Evolutionary conservation across 2,113 vertebrate genomes (phyloP), one percentile per base, ranked within the genome.

Genomic region (Peromyscus californicus): DNA sequence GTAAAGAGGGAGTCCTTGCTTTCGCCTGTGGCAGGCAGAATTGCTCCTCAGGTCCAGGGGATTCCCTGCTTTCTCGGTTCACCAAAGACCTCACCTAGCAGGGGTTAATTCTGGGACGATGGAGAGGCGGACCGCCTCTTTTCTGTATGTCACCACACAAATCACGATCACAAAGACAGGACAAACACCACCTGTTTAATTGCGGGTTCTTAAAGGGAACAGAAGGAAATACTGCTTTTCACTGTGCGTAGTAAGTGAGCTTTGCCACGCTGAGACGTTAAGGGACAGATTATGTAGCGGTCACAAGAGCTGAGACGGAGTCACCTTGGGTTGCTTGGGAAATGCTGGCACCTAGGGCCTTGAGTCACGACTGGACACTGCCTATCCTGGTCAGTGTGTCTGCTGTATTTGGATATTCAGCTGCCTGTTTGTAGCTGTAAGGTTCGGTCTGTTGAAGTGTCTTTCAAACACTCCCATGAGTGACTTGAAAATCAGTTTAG

Each of bases 51-150:
- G 39, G 78, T 15, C 31, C 65, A 80, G 95, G 97, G 96, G 86
- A 1, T 94, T 96, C 79, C 91, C 93, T 54, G 95, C 86, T 93
- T 87, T 96, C 89, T 89, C 54, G 57, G 90, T 91, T 94, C 93
- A 57, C 29, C 39, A 33, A 87, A 83, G 93, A 75, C 79, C 36
- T 63, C 79, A n/a, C n/a, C 97, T 70, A 83, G 90, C 63, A 7
- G 31, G 48, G 78, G 89, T 92, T 91, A 92, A 86, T 90, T 36
- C 88, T 48, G 75, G 83, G 65, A 51, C 26, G 85, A 26, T 54
- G 17, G 39, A 1, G 31, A 36, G n/a, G 70, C 26, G 9, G 36
- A 65, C 13, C 24, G 26, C 74, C 69, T 24, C 29, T 75, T 88
- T 70, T n/a, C 54, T 74, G 26, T 22, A 0, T 70, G 4, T 78